phyloP scores from a whole-genome alignment of 2,113 vertebrate genomes.

The Macroglossus sobrinus region DNA sequence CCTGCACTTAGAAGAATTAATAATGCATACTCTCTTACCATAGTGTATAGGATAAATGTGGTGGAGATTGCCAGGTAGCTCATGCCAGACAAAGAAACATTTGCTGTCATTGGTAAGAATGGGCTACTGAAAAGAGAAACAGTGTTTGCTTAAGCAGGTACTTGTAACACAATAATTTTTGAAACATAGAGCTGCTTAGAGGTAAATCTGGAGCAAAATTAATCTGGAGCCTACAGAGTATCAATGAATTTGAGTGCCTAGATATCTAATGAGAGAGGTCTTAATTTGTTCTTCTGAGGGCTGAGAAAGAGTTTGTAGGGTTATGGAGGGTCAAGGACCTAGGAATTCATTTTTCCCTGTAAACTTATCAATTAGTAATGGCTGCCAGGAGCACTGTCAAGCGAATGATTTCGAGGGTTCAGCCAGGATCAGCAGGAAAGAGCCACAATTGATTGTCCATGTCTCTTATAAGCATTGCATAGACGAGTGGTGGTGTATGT shows the following conservation, averaged over 20 bases:
- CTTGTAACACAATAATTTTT: not conserved
- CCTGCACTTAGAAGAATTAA: conserved; percentile 41
- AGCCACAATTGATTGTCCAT: not conserved
- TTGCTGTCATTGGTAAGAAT: not conserved
- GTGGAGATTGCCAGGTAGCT: not conserved
- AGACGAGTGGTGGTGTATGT: not conserved
- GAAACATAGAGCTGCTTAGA: not conserved
- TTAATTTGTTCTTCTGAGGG: not conserved
- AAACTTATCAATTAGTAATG: conserved; percentile 15
- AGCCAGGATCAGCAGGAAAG: not conserved
- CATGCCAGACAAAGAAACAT: not conserved
- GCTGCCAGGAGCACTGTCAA: not conserved
- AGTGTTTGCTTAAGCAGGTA: not conserved
- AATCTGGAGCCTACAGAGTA: not conserved
- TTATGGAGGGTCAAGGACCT: not conserved
- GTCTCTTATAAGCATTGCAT: not conserved
- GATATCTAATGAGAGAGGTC: not conserved
- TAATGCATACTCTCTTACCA: not conserved
- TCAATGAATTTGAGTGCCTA: not conserved
- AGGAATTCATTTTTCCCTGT: not conserved
- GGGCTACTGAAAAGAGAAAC: not conserved
- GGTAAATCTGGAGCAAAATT: not conserved
- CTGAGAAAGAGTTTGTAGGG: not conserved
- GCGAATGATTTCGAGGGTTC: not conserved
- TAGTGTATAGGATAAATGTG: not conserved